Evolutionary conservation across 2,113 vertebrate species (phyloP).

Genomic region (Otus sunia): DNA sequence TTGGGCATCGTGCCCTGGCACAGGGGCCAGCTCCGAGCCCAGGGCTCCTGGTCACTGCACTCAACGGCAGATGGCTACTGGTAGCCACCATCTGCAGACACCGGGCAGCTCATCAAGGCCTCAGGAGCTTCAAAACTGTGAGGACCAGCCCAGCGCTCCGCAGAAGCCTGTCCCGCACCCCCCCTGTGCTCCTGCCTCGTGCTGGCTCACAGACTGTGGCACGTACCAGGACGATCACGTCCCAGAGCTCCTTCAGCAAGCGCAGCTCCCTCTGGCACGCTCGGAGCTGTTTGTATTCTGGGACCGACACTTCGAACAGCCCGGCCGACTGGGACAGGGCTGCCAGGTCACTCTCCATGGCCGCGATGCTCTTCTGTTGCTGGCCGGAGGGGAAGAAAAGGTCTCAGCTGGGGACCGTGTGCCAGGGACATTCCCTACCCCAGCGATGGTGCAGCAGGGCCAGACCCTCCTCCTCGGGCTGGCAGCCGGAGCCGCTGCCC

Average conservation of each 20-base stretch:
- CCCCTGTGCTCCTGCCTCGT: fast-evolving
- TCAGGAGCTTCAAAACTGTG: background rate
- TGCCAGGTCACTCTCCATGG: conserved; percentile 66
- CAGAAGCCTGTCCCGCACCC: background rate
- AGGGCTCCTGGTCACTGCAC: fast-evolving
- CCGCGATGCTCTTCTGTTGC: conserved; percentile 35
- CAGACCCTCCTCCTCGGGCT: background rate
- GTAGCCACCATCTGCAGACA: fast-evolving
- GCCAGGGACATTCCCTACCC: background rate
- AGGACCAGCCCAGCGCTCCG: background rate
- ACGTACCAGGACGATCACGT: conserved; percentile 73
- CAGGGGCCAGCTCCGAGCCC: background rate
- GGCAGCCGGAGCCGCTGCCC: background rate
- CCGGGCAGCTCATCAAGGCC: fast-evolving
- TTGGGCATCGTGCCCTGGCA: background rate
- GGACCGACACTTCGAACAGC: conserved; percentile 72
- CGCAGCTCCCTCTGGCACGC: conserved; percentile 64
- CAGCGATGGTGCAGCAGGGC: fast-evolving
- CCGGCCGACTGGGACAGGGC: conserved; percentile 52
- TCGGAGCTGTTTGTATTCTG: conserved; percentile 71
- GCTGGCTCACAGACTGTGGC: fast-evolving
- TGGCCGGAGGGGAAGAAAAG: background rate
- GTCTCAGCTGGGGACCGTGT: background rate
- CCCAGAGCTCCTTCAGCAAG: conserved; percentile 80
- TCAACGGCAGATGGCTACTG: fast-evolving